phyloP scores from a whole-genome alignment of 2,888 invertebrate genomes.

The Andrena chrysosceles region DNA sequence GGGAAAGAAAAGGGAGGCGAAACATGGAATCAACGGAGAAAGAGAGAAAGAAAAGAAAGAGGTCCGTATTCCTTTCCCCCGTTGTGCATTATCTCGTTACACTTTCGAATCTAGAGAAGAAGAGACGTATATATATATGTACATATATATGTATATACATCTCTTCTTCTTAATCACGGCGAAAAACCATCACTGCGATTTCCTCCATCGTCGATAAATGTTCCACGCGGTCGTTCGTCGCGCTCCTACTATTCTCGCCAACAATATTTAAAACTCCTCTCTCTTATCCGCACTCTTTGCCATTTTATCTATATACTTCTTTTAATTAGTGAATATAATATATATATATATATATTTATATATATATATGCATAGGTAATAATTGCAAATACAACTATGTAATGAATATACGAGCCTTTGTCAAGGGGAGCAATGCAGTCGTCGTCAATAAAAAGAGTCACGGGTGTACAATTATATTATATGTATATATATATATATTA shows the following conservation, averaged over 20 bases:
- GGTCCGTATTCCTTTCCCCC: conserved; percentile 30
- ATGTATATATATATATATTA: background rate
- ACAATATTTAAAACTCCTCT: conserved; percentile 70
- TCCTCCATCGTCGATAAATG: conserved; percentile 41
- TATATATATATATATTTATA: conserved; percentile 52
- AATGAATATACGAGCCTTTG: conserved; percentile 82
- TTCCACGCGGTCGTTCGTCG: conserved; percentile 58
- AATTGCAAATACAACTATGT: conserved; percentile 81
- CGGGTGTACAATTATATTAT: conserved; percentile 59
- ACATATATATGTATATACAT: background rate
- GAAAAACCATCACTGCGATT: conserved; percentile 8
- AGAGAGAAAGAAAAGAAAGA: conserved; percentile 3
- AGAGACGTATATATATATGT: background rate
- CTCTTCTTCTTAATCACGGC: background rate
- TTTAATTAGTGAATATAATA: conserved; percentile 67
- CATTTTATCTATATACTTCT: conserved; percentile 55
- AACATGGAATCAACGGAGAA: conserved; percentile 32
- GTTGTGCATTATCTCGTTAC: background rate
- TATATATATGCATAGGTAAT: conserved; percentile 73
- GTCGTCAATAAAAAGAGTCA: conserved; percentile 78
- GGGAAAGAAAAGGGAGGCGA: conserved; percentile 39
- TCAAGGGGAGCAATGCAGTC: conserved; percentile 80
- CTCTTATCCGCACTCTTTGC: conserved; percentile 56
- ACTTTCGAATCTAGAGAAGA: background rate
- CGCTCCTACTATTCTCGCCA: conserved; percentile 45